Evolutionary conservation across 2,113 vertebrate species (phyloP).

Genomic region (Nycticebus coucang): DNA sequence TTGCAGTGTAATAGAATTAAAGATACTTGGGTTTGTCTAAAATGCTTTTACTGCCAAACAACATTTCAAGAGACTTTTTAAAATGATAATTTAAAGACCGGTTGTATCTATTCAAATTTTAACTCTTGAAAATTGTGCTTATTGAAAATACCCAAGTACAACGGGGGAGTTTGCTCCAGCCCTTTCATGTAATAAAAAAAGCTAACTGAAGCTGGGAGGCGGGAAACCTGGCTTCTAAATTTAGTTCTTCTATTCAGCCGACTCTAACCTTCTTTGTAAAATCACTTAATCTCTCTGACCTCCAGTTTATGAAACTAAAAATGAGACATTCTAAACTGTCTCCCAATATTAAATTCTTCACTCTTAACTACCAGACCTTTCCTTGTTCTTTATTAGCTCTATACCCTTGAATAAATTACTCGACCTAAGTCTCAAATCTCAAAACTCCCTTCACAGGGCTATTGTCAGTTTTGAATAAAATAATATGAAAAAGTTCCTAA

Average conservation of each 20-base stretch:
- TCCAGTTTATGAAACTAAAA: constrained; percentile 32
- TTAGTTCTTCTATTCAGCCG: constrained; percentile 19
- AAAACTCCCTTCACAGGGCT: background rate
- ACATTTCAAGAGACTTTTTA: constrained; percentile 66
- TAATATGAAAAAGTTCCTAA: background rate
- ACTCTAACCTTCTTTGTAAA: constrained; percentile 36
- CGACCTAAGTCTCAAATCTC: background rate
- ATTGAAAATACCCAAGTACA: constrained; percentile 21
- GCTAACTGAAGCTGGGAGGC: background rate
- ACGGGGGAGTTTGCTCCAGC: background rate
- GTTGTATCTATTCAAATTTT: constrained; percentile 55
- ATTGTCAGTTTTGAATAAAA: background rate
- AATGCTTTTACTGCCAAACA: constrained; percentile 58
- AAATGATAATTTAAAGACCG: constrained; percentile 39
- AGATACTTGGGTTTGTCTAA: constrained; percentile 63
- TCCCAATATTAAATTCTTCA: background rate
- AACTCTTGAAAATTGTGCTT: constrained; percentile 42
- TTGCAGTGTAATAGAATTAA: constrained; percentile 64
- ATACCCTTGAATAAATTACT: background rate
- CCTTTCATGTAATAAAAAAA: background rate
- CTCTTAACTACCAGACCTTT: background rate
- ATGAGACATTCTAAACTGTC: constrained; percentile 28
- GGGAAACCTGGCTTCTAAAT: constrained; percentile 28
- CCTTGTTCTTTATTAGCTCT: background rate
- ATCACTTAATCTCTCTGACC: background rate